Evolutionary conservation across 2,888 invertebrate genomes (phyloP).

Genomic region (Oasisia sp.): DNA sequence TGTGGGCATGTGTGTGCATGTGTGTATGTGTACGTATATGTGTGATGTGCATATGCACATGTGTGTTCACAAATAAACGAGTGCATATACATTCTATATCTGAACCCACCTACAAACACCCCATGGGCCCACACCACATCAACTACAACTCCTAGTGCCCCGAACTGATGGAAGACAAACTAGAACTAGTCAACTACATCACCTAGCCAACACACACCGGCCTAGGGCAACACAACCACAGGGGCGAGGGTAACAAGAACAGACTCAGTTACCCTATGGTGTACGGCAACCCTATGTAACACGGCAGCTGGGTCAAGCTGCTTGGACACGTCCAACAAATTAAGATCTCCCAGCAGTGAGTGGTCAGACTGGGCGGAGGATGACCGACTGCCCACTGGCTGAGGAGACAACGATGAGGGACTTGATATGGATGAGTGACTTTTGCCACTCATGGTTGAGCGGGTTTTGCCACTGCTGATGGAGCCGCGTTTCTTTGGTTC

Average conservation of each 20-base stretch:
- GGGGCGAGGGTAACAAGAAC: background rate
- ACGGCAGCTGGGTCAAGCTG: background rate
- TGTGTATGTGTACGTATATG: no score
- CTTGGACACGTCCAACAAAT: background rate
- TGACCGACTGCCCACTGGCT: background rate
- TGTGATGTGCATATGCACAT: no score
- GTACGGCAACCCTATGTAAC: background rate
- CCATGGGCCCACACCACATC: no score
- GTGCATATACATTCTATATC: no score
- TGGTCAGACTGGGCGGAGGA: background rate
- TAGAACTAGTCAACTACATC: no score
- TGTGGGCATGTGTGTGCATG: no score
- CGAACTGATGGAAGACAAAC: background rate
- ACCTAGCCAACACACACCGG: no score
- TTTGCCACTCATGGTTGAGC: constrained; percentile 11
- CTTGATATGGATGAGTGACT: background rate
- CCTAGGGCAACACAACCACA: background rate
- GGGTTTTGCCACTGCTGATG: background rate
- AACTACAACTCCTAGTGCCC: background rate
- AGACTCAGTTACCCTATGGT: background rate
- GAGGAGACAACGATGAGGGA: background rate
- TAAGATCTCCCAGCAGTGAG: background rate
- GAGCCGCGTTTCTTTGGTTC: background rate
- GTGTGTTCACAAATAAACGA: no score
- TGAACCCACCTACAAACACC: no score